Evolutionary conservation across 92 coral and sea anemone genomes (phyloP), one percentile per base, ranked within the genome.

Genomic region (Zoanthus sansibaricus): DNA sequence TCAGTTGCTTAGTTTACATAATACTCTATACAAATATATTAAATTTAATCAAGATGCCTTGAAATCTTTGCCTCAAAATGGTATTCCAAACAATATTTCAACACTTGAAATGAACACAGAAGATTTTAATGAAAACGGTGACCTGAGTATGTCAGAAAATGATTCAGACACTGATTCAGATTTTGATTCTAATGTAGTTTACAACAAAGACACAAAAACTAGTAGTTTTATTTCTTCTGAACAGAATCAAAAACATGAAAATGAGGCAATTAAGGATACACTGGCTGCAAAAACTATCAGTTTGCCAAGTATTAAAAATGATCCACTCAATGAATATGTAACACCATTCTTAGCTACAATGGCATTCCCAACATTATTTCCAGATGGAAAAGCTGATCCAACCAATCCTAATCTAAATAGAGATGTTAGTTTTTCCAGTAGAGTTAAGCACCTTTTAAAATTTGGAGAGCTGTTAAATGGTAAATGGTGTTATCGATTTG

Each of bases 351-450:
- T 82, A 68, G 87, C 82, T 64, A 80, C 91, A 80, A 70, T 88
- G 91, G 87, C 91, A 71, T 88, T 86, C 75, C 88, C 88, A 16
- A 86, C 88, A 86, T 75, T 86, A 69, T 83, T 51, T 72, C 88
- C 88, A 51, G 88, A 86, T 86, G 88, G 72, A 73, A 86, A 72
- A 75, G 88, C 82, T 72, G 88, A 86, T 79, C 91, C 88, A 70
- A 88, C 91, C 82, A 82, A 74, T 72, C 90, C 90, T 46, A 66
- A 71, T 20, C 44, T 79, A 61, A 51, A 61, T 30, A 78, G 90
- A 87, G 90, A 87, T 79, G 75, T 87, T 66, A 49, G 78, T 61
- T 79, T 87, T 77, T n/a, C 77, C 18, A 68, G 75, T 45, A 83
- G 76, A 56, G 64, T 72, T 49, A 82, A 88, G 62, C 91, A 72